A percentile compares a stretch with the other conserved stretches of the same genome.
These are phyloP conservation scores for Coracias cyanogaster DNA, from an alignment of 2,797 vertebrate species.

Conservation along the genomic window DNA sequence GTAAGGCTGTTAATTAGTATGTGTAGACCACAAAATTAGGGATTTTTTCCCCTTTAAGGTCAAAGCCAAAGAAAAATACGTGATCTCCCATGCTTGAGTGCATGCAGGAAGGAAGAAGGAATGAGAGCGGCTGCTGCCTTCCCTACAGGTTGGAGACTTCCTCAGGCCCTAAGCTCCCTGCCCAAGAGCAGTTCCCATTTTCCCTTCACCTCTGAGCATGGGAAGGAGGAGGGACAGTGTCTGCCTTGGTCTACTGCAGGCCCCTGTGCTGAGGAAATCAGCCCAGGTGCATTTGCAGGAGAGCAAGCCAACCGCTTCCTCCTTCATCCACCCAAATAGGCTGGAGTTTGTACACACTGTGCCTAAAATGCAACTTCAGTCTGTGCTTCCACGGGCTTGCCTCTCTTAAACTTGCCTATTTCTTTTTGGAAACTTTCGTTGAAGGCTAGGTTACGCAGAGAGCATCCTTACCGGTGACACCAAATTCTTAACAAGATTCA, in stretches of 20 bases:
- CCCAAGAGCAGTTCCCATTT: background rate
- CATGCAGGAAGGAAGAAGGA: background rate
- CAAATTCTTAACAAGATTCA: too few relatives aligned
- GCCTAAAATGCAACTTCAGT: background rate
- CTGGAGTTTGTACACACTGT: background rate
- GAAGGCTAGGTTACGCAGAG: too few relatives aligned
- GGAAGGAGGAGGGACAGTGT: background rate
- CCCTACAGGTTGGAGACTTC: background rate
- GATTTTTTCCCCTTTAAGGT: background rate
- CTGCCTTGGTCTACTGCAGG: background rate
- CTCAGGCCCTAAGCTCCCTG: background rate
- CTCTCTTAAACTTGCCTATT: background rate
- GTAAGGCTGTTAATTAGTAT: background rate
- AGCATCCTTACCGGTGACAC: too few relatives aligned
- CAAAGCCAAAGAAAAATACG: background rate
- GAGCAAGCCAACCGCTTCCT: background rate
- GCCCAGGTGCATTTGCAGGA: background rate
- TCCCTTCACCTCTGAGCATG: background rate
- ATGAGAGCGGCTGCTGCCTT: background rate
- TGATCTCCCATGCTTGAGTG: background rate
- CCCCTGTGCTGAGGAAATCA: background rate
- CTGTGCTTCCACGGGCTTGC: background rate
- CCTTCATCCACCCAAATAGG: rapidly evolving
- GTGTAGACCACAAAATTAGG: background rate
- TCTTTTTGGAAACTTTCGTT: too few relatives aligned